Evolutionary conservation across 2,797 vertebrate genomes (phyloP).

Genomic region (Enteromius anoplus): DNA sequence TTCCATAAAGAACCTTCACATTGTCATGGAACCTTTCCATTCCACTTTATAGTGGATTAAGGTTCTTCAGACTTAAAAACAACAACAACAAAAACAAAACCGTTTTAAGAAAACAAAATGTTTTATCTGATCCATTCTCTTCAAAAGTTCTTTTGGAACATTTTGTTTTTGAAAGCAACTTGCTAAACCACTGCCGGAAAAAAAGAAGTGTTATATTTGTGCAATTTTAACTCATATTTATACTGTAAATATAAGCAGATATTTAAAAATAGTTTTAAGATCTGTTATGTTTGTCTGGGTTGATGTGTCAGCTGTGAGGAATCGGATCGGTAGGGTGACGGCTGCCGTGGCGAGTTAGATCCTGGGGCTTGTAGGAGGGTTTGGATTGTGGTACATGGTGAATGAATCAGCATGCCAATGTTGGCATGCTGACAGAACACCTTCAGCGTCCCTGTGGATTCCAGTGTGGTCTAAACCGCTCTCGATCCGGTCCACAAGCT

Average conservation of each 20-base stretch:
- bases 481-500: conserved; percentile 58
- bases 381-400: conserved; percentile 38
- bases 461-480: conserved; percentile 61
- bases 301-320: conserved; percentile 43
- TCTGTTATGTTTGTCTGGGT: conserved; percentile 29
- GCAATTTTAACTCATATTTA: conserved; percentile 28
- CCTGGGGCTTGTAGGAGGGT: conserved; percentile 50
- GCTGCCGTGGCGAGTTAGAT: conserved; percentile 58
- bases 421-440: conserved; percentile 44
- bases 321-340: conserved; percentile 58
- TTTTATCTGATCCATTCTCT: background rate
- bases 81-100: background rate
- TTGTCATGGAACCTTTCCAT: background rate
- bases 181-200: background rate
- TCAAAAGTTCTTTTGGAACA: background rate
- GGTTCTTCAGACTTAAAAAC: background rate
- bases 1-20: background rate
- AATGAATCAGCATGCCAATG: conserved; percentile 52
- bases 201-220: background rate
- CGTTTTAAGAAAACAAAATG: background rate
- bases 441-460: conserved; percentile 31
- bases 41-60: background rate
- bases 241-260: conserved; percentile 19
- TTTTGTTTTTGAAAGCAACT: background rate
- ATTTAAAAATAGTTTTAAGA: conserved; percentile 18